Evolutionary conservation across 2,113 vertebrate genomes (phyloP), one percentile per base, ranked within the genome.

Genomic region (Maccullochella peelii): DNA sequence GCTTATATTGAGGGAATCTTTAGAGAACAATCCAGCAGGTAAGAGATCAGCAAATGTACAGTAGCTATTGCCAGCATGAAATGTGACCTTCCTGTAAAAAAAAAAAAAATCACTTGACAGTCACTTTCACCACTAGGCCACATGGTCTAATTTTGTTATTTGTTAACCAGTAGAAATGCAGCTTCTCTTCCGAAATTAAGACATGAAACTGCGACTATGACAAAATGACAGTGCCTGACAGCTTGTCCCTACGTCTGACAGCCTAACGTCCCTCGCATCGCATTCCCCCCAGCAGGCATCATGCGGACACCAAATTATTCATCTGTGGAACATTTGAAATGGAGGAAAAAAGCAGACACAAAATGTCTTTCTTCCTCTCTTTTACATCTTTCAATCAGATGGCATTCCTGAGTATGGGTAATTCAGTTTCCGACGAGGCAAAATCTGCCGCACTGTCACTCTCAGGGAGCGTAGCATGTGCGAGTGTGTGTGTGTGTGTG

Each of bases 291-390:
- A 67, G 67, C 70, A 76, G 79, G 50, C 76, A 63, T 62, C 74
- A 57, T 49, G 54, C 33, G 0, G 18, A 76, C 75, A 79, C 71
- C 59, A 59, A 74, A 88, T 83, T 77, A 88, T 88, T 89, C 59
- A 84, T 89, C 66, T 44, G 40, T 50, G 63, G 67, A 82, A 69
- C 74, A 65, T 72, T 38, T 66, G 16, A 89, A 80, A 62, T 44
- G 18, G 30, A 72, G 57, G 62, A 65, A 79, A 44, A 30, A 81
- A 11, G 25, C 50, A 50, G 20, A 54, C 12, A 58, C 25, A 49
- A 11, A 5, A 75, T 71, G 33, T n/a, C 1, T 57, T 40, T 50
- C 27, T 72, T 69, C 40, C 7, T 59, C 40, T 27, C 15, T 62
- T 57, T 74, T 73, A 6, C 38, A 49, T 73, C 27, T 52, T 69